Percentiles rank a stretch among this genome's conserved stretches.
Evolutionary conservation across 2,113 vertebrate species (phyloP).

Genomic region (Trematomus loennbergii): DNA sequence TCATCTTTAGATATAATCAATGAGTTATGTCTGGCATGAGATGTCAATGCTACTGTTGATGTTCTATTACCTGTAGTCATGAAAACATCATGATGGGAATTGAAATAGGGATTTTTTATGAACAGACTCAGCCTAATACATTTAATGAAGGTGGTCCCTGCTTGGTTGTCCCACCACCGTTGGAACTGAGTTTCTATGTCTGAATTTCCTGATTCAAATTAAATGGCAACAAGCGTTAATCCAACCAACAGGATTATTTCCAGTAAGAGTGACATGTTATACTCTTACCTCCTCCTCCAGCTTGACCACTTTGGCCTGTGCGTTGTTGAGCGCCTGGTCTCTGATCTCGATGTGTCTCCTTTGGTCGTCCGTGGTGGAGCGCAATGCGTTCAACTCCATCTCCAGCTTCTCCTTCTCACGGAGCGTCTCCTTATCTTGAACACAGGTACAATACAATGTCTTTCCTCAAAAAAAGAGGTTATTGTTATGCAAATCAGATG

Average conservation of each 20-base stretch:
- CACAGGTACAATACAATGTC: background rate
- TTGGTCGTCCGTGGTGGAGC: constrained; percentile 95
- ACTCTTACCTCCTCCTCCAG: constrained; percentile 94
- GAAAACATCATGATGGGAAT: background rate
- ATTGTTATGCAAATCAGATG: background rate
- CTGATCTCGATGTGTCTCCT: constrained; percentile 97
- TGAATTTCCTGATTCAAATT: background rate
- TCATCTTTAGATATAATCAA: background rate
- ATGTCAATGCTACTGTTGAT: background rate
- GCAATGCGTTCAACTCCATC: constrained; percentile 90
- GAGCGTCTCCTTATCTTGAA: constrained; percentile 92
- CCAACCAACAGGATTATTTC: background rate
- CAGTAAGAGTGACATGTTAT: background rate
- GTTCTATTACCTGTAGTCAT: background rate
- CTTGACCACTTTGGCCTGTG: constrained; percentile 98
- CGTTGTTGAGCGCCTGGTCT: constrained; percentile 96
- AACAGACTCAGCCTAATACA: background rate
- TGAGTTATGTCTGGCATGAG: background rate
- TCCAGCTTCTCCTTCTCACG: constrained; percentile 97
- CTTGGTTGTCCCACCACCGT: background rate
- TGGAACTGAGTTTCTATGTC: background rate
- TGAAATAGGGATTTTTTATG: background rate
- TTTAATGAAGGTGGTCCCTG: background rate
- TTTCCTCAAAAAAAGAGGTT: background rate
- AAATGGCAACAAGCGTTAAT: background rate